Conservation (phyloP, 1,140 invertebrate genomes). For the Ceratoteleas bidentatus region DNA sequence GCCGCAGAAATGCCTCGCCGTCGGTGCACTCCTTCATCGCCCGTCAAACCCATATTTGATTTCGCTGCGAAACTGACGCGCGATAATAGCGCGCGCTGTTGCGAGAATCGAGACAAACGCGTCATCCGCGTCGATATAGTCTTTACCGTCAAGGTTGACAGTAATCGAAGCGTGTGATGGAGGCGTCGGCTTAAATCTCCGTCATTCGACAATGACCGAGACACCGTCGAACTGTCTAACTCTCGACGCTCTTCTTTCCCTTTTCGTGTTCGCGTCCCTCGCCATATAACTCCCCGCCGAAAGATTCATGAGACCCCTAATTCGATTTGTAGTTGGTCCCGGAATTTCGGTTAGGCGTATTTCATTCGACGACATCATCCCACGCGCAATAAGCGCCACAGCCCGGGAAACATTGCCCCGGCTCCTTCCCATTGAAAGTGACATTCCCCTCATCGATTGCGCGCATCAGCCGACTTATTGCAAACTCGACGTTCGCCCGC, state of each 20-base stretch:
- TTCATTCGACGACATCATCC: constrained; percentile 37
- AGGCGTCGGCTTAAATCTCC: constrained; percentile 49
- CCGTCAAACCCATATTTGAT: too few relatives aligned
- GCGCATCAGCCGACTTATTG: not conserved
- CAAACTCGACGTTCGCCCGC: constrained; percentile 3
- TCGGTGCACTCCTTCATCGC: too few relatives aligned
- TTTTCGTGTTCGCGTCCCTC: constrained; percentile 19
- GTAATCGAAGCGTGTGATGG: constrained; percentile 44
- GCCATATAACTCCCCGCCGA: constrained; percentile 28
- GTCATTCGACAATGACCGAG: constrained; percentile 44
- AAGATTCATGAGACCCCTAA: constrained; percentile 61
- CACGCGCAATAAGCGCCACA: constrained; percentile 11
- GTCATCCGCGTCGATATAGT: too few relatives aligned
- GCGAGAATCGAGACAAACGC: too few relatives aligned
- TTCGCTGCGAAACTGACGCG: too few relatives aligned
- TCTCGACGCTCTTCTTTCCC: constrained; percentile 37
- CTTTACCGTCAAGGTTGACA: constrained; percentile 45
- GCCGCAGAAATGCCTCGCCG: too few relatives aligned
- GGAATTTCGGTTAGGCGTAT: constrained; percentile 56
- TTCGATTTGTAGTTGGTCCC: constrained; percentile 57
- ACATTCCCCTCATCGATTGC: not conserved
- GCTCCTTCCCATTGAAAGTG: not conserved
- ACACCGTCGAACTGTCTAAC: constrained; percentile 54
- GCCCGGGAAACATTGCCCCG: constrained; percentile 9
- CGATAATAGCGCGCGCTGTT: too few relatives aligned